Conservation (phyloP, 2,888 invertebrate species). For the Epinotia brunnichana region DNA sequence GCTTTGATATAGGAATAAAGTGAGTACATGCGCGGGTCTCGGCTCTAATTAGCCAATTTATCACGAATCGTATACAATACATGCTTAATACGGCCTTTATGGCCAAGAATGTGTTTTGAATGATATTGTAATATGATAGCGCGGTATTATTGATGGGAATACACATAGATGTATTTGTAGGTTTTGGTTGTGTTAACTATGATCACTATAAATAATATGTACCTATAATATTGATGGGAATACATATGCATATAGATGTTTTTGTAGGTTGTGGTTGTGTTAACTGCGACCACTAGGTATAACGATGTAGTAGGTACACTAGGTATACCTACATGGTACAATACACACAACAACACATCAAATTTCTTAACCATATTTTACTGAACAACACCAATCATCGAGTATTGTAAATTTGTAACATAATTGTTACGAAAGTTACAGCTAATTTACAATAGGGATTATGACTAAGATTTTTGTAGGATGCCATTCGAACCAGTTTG, state of each 20-base stretch:
- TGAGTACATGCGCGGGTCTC: constrained; percentile 63
- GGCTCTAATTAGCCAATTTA: constrained; percentile 68
- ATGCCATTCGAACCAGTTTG: no score
- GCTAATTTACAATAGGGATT: not conserved
- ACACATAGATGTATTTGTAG: not conserved
- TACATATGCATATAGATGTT: no score
- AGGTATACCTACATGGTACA: no score
- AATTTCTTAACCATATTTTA: not conserved
- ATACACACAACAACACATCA: no score
- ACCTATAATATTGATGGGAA: no score
- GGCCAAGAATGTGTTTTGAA: constrained; percentile 16
- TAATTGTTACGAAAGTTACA: not conserved
- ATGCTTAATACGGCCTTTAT: constrained; percentile 1
- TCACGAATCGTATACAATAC: constrained; percentile 54
- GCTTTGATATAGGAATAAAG: constrained; percentile 66
- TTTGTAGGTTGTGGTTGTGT: no score
- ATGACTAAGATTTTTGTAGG: no score
- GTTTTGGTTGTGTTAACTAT: not conserved
- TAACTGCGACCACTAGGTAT: no score
- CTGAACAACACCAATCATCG: no score
- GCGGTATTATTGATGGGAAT: not conserved
- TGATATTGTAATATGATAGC: constrained; percentile 15
- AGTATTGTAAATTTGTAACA: no score
- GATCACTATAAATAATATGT: not conserved
- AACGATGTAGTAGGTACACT: no score